phyloP scores from a whole-genome alignment of 1,140 invertebrate genomes.

The Arctopsyche grandis region DNA sequence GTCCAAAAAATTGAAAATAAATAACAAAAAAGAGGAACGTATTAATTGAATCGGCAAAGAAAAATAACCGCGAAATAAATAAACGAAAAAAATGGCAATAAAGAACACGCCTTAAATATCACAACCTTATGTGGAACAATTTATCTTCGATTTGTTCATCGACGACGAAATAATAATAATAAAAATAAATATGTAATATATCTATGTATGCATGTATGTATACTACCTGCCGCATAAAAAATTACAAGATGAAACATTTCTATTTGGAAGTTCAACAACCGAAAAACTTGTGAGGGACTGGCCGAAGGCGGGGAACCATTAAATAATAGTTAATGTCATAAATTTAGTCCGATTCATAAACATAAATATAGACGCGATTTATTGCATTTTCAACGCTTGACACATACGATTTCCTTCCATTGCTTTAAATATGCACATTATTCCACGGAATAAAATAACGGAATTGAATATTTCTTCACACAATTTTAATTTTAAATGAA shows the following conservation, averaged over 20 bases:
- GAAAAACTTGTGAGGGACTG: not conserved
- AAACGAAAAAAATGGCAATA: constrained; percentile 15
- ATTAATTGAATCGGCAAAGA: constrained; percentile 24
- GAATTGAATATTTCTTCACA: too few relatives aligned
- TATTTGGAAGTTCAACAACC: constrained; percentile 19
- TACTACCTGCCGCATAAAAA: too few relatives aligned
- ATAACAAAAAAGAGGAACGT: not conserved
- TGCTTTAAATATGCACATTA: too few relatives aligned
- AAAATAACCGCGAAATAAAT: constrained; percentile 7
- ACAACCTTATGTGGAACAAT: constrained; percentile 24
- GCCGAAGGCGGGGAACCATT: constrained; percentile 29
- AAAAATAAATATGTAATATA: not conserved
- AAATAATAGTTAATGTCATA: constrained; percentile 29
- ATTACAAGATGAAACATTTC: constrained; percentile 12
- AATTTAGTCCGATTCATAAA: constrained; percentile 17
- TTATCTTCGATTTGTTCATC: constrained; percentile 31
- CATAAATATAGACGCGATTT: constrained; percentile 14
- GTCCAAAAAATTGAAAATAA: not conserved
- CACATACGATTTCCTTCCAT: too few relatives aligned
- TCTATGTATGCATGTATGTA: not conserved
- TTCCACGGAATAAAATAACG: too few relatives aligned
- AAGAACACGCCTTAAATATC: constrained; percentile 29
- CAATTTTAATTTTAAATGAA: too few relatives aligned
- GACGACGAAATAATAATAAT: not conserved
- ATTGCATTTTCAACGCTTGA: not conserved